Base-by-base conservation (phyloP, 64 coral and sea anemone genomes). In the Astreopora myriophthalma region DNA sequence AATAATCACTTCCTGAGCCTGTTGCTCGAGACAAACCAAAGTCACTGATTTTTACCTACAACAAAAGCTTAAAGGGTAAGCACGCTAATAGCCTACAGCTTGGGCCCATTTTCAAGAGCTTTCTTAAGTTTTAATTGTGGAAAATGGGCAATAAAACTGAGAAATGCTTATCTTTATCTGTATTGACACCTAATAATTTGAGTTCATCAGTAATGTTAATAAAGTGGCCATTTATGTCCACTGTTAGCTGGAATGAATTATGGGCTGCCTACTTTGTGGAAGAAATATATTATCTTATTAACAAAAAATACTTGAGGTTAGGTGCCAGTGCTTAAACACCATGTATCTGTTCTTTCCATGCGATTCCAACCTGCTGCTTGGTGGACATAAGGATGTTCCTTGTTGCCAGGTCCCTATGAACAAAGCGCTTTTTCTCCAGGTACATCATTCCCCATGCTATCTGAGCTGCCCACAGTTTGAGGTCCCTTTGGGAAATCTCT, bases 371-470 rank as follows among this genome's bases (percentile, higher is more conserved):
- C 91, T 98, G 96, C 36, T 89, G 90, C 49, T 95, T 98, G 23
- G 86, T 90, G 48, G 94, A 71, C 93, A 98, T 93, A 72, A 98
- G 87, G 25, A 98, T 98, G 61, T 98, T 98, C 77, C 96, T 98
- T 9, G 96, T 98, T 10, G 96, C 96, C n/a, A 98, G 71, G 86
- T 98, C 96, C 79, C 96, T 89, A 76, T 98, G 96, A 10, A 98
- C 96, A 49, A 98, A 98, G 1, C 96, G 86, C 48, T 98, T 98
- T 61, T 98, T 95, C 74, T 98, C 96, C 13, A 98, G 96, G 84
- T 98, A 98, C 90, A 87, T 98, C 96, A 98, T 98, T 26, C 96
- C 96, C 96, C 96, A 98, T 22, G 96, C 96, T 90, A 98, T 98
- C 48, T 98, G 96, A 30, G 96, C 93, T 37, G 96, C 96, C 96